These are phyloP conservation scores for Zosterops lateralis DNA, from an alignment of 2,113 vertebrate species.

Conservation along the genomic window DNA sequence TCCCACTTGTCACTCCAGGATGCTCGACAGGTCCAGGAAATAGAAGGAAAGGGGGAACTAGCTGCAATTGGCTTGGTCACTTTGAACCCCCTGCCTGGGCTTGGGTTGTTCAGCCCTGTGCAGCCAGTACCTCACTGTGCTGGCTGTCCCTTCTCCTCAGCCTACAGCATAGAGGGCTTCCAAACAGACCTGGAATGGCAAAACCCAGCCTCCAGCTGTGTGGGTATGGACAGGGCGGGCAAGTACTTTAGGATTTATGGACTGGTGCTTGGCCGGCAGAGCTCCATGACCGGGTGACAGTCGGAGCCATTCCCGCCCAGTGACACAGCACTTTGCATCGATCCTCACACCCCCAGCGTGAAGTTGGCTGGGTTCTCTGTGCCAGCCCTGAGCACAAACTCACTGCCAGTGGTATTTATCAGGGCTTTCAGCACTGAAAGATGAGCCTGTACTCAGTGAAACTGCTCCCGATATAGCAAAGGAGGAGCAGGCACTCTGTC, in stretches of 20 bases:
- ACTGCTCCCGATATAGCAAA: not conserved
- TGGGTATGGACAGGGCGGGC: constrained; percentile 31
- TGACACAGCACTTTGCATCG: constrained; percentile 67
- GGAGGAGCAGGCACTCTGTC: not conserved
- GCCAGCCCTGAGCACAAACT: constrained; percentile 47
- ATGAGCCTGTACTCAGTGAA: not conserved
- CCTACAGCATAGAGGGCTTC: not conserved
- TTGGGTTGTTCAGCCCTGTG: not conserved
- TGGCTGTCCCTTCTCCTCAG: not conserved
- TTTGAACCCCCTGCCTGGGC: not conserved
- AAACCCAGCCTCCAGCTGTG: constrained; percentile 27
- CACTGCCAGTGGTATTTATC: constrained; percentile 42
- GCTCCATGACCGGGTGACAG: constrained; percentile 55
- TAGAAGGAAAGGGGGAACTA: fast-evolving
- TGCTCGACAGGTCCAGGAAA: not conserved
- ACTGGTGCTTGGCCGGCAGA: constrained; percentile 49
- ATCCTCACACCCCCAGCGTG: constrained; percentile 24
- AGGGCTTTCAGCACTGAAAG: constrained; percentile 55
- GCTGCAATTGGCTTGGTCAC: not conserved
- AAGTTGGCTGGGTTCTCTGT: constrained; percentile 9
- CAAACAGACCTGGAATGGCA: constrained; percentile 11
- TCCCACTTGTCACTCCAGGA: not conserved
- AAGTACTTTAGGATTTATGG: constrained; percentile 70
- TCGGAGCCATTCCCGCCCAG: constrained; percentile 48
- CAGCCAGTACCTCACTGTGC: not conserved